These are phyloP conservation scores for Lasioglossum leucozonium DNA, from an alignment of 2,888 invertebrate species.

Conservation along the genomic window DNA sequence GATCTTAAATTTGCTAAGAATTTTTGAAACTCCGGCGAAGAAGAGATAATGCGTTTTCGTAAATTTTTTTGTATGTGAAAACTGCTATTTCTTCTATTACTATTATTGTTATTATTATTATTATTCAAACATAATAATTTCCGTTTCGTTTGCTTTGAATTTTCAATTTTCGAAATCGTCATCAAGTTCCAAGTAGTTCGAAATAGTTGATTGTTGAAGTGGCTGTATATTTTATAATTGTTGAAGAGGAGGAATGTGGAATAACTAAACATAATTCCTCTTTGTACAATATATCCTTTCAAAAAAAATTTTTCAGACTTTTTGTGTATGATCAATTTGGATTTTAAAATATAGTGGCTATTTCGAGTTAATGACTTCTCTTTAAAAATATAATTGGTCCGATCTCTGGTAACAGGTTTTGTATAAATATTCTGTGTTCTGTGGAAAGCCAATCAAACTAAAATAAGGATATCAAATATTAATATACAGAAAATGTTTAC, in stretches of 20 bases:
- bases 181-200: conserved; percentile 8
- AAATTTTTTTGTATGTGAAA: background rate
- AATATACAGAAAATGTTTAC: conserved; percentile 17
- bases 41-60: conserved; percentile 67
- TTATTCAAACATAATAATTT: conserved; percentile 3
- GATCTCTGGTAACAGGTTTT: background rate
- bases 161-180: background rate
- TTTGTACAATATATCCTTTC: conserved; percentile 13
- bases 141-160: background rate
- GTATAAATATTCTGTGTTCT: conserved; percentile 27
- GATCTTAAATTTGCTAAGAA: conserved; percentile 64
- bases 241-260: conserved; percentile 32
- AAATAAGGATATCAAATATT: background rate
- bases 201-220: conserved; percentile 22
- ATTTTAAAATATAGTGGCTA: background rate
- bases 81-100: background rate
- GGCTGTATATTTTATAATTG: conserved; percentile 19
- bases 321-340: background rate
- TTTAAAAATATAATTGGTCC: background rate
- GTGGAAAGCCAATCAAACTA: conserved; percentile 12
- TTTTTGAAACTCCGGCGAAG: conserved; percentile 74
- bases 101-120: background rate
- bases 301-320: background rate
- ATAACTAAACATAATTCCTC: conserved; percentile 31
- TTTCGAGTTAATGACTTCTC: background rate